phyloP scores from a whole-genome alignment of 1,140 invertebrate species.

The Drepana arcuata region DNA sequence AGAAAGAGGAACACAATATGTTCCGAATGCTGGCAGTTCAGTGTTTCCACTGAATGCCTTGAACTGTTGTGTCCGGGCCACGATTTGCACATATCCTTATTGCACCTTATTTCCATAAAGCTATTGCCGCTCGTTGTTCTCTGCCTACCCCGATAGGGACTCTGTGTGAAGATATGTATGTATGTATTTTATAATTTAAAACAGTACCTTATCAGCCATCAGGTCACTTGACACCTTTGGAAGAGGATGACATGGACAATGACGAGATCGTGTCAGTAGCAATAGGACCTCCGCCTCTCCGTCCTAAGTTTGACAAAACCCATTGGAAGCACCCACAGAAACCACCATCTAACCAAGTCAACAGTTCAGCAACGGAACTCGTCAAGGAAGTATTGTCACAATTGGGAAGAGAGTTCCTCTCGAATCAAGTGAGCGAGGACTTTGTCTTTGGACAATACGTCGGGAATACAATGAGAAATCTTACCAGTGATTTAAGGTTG shows the following conservation, averaged over 20 bases:
- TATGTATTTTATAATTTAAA: too few relatives aligned
- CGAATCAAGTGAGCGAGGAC: conserved; percentile 46
- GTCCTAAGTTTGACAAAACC: conserved; percentile 41
- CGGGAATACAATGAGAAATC: conserved; percentile 44
- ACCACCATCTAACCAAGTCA: conserved; percentile 6
- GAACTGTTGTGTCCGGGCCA: too few relatives aligned
- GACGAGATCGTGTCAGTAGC: conserved; percentile 56
- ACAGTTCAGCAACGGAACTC: conserved; percentile 19
- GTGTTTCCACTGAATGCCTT: too few relatives aligned
- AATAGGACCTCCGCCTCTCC: conserved; percentile 42
- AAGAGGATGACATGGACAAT: conserved; percentile 55
- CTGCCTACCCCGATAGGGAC: too few relatives aligned
- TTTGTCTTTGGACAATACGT: conserved; percentile 59
- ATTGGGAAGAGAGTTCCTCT: conserved; percentile 45
- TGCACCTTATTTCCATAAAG: too few relatives aligned
- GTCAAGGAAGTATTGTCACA: conserved; percentile 42
- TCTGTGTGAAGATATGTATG: too few relatives aligned
- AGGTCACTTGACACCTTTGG: conserved; percentile 43
- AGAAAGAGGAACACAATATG: too few relatives aligned
- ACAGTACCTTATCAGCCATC: too few relatives aligned
- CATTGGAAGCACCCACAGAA: conserved; percentile 23
- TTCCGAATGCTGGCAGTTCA: neutral
- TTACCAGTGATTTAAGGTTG: conserved; percentile 34
- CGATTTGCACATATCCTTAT: too few relatives aligned
- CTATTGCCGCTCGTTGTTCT: too few relatives aligned